Conservation (phyloP, 2,888 invertebrate species). For the Caenorhabditis afra region DNA sequence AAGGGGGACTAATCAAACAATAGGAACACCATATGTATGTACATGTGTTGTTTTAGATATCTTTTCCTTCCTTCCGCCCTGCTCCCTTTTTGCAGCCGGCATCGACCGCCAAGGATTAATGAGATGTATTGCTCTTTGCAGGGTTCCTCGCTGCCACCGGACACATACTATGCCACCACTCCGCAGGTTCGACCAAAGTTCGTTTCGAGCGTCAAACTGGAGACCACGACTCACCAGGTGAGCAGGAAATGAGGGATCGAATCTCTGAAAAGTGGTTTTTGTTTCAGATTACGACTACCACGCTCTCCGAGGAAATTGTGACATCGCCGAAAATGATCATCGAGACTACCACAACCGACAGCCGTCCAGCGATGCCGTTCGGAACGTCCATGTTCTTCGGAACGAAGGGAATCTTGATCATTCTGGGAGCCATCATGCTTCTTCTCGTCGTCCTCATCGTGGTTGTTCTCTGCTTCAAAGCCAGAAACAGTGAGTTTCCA, state of each 20-base stretch:
- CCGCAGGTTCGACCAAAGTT: constrained; percentile 58
- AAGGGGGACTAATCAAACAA: constrained; percentile 50
- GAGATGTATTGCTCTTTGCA: constrained; percentile 38
- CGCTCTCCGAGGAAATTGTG: constrained; percentile 30
- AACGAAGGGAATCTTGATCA: constrained; percentile 43
- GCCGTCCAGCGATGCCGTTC: constrained; percentile 41
- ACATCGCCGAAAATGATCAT: constrained; percentile 45
- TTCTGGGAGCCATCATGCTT: constrained; percentile 50
- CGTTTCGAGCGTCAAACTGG: constrained; percentile 32
- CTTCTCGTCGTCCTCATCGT: constrained; percentile 52
- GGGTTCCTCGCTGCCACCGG: constrained; percentile 64
- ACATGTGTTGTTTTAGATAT: constrained; percentile 53
- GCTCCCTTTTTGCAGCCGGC: constrained; percentile 21
- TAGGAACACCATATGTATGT: constrained; percentile 44
- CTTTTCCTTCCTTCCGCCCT: constrained; percentile 23
- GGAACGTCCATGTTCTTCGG: constrained; percentile 37
- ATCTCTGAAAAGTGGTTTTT: not conserved
- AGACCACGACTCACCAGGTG: constrained; percentile 39
- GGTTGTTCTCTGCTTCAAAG: constrained; percentile 56
- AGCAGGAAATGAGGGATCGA: not conserved
- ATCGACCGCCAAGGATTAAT: constrained; percentile 4
- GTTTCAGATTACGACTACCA: constrained; percentile 27
- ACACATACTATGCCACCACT: constrained; percentile 60
- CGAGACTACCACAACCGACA: constrained; percentile 33
- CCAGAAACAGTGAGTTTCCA: constrained; percentile 60